These are phyloP conservation scores for Limosa lapponica DNA, from an alignment of 2,797 vertebrate genomes.

Conservation along the genomic window DNA sequence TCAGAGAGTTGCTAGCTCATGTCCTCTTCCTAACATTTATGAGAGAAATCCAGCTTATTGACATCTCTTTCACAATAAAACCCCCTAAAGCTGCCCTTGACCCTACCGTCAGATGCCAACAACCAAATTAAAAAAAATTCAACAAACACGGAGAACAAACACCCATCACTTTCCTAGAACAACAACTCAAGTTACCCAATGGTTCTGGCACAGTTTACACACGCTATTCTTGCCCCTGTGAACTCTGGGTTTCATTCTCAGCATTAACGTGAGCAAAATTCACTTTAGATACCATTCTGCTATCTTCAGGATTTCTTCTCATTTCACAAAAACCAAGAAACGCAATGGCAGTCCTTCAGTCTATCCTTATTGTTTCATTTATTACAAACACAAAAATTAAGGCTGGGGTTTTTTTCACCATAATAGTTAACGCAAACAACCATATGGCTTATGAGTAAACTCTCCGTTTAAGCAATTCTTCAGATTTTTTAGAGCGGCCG, in stretches of 20 bases:
- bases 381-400: not conserved
- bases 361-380: not conserved
- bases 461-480: not conserved
- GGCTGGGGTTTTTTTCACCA: not conserved
- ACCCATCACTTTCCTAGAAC: not conserved
- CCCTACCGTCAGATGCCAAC: not conserved
- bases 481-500: not conserved
- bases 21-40: not conserved
- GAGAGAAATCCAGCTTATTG: not conserved
- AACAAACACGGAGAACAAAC: not conserved
- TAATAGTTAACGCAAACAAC: not conserved
- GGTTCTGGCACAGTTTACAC: not conserved
- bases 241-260: not conserved
- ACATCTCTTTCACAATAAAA: slow-evolving; percentile 38
- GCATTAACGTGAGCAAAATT: not conserved
- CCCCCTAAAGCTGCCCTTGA: slow-evolving; percentile 21
- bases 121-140: not conserved
- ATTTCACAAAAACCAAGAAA: not conserved
- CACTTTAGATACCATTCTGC: not conserved
- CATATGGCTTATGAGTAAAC: not conserved
- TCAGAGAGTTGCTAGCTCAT: not conserved
- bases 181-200: not conserved
- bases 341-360: not conserved
- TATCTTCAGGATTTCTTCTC: not conserved
- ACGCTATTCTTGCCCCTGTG: not conserved